Evolutionary conservation across 2,797 vertebrate species (phyloP).

Genomic region (Hafferia zeledoni): DNA sequence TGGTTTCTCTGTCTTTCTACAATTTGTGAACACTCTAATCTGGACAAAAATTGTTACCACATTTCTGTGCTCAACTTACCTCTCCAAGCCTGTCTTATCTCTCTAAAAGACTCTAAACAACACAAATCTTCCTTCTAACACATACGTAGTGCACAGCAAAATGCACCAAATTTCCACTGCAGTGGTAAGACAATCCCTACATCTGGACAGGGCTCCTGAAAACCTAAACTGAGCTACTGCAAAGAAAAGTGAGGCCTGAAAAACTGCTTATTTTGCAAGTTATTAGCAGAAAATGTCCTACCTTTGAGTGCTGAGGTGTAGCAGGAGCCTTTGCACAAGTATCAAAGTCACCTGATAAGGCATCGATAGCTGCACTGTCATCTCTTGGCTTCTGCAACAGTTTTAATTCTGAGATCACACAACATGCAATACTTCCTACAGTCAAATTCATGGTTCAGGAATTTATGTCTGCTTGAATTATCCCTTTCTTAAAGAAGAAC

Average conservation of each 20-base stretch:
- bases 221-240: neutral
- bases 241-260: neutral
- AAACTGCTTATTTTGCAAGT: neutral
- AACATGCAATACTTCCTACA: neutral
- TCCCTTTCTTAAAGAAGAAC: neutral
- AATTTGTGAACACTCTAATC: neutral
- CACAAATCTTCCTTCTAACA: neutral
- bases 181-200: neutral
- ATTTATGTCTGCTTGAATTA: neutral
- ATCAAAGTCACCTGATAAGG: slow-evolving; percentile 72
- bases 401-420: neutral
- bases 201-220: neutral
- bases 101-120: neutral
- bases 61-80: neutral
- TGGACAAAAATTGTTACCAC: neutral
- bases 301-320: slow-evolving; percentile 64
- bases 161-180: neutral
- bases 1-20: neutral
- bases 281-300: slow-evolving; percentile 32
- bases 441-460: neutral
- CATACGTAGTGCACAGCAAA: neutral
- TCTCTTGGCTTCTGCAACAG: slow-evolving; percentile 61
- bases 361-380: slow-evolving; percentile 67
- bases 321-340: slow-evolving; percentile 45
- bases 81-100: neutral